These are phyloP conservation scores for Paradisaea rubra DNA, from an alignment of 2,113 vertebrate genomes.

Conservation along the genomic window DNA sequence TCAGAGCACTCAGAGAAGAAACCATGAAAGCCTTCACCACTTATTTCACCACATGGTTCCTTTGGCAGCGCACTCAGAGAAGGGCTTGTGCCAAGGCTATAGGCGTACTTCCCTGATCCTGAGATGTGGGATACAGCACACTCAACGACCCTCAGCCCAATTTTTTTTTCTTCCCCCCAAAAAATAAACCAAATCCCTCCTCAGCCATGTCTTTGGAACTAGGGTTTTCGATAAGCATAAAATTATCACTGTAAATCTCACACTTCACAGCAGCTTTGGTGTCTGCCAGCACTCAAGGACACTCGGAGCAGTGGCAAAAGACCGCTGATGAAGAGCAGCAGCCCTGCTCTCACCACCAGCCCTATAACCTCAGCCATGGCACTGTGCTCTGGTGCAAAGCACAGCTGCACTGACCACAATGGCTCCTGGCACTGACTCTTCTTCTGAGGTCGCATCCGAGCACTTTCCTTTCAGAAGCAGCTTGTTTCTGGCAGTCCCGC, in stretches of 20 bases:
- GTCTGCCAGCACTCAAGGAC: neutral
- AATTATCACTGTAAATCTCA: neutral
- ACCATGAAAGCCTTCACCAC: neutral
- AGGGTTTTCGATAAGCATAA: neutral
- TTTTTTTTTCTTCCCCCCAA: too few species aligned
- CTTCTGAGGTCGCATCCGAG: neutral
- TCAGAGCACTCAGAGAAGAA: neutral
- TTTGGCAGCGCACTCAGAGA: neutral
- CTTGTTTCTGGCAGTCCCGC: neutral
- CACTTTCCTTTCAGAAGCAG: neutral
- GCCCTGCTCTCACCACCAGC: neutral
- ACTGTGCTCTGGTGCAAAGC: neutral
- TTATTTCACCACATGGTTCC: neutral
- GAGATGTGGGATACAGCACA: rapidly evolving
- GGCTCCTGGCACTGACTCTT: neutral
- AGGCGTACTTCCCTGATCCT: neutral
- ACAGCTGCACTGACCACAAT: neutral
- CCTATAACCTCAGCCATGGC: neutral
- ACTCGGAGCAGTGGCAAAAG: neutral
- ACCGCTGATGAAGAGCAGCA: neutral
- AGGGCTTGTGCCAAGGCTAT: neutral
- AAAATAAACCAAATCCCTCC: neutral
- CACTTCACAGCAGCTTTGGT: neutral
- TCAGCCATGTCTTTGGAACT: neutral
- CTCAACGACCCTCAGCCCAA: rapidly evolving